Evolutionary conservation across 2,888 invertebrate genomes (phyloP), one percentile per base, ranked within the genome.

Genomic region (Villa cingulata): DNA sequence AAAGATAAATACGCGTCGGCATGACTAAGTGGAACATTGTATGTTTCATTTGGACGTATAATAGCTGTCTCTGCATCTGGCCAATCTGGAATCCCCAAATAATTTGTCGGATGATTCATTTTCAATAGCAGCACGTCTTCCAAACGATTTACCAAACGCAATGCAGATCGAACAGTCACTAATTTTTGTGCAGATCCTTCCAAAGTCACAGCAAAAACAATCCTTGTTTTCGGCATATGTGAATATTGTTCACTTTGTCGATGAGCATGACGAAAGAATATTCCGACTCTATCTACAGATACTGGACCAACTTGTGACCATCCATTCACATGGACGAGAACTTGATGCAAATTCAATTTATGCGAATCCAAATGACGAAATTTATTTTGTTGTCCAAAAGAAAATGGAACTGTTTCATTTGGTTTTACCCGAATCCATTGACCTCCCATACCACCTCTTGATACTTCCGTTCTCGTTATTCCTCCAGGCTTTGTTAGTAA

Each of bases 131-230:
- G 74, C 0, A 78, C 65, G 56, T 84, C 81, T 45, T 81, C 77
- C 57, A 92, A 70, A 56, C 75, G 74, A 70, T 96, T 96, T 46
- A 77, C 69, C 3, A 95, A 72, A 56, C 82, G 78, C 52, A 97
- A 72, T 27, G 94, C 90, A 10, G 96, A 96, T 51, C 95, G 79
- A 16, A 97, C 84, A 10, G 89, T 87, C 45, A 95, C 85, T 56
- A 96, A 72, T 70, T 97, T 97, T 58, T 89, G 81, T 1, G 96
- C 96, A 2, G 91, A 90, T 0, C 94, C 94, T 66, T 94, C 91
- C 53, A 95, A 72, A 1, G 85, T 81, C 17, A 98, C 89, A 55
- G 88, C 87, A 62, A 96, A 86, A 41, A 97, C 90, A 23, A 97
- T 75, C 45, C 95, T 78, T 0, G 88, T 86, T 56, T 79, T 75